Evolutionary conservation across 2,888 invertebrate genomes (phyloP).

Genomic region (Synanthedon tipuliformis): DNA sequence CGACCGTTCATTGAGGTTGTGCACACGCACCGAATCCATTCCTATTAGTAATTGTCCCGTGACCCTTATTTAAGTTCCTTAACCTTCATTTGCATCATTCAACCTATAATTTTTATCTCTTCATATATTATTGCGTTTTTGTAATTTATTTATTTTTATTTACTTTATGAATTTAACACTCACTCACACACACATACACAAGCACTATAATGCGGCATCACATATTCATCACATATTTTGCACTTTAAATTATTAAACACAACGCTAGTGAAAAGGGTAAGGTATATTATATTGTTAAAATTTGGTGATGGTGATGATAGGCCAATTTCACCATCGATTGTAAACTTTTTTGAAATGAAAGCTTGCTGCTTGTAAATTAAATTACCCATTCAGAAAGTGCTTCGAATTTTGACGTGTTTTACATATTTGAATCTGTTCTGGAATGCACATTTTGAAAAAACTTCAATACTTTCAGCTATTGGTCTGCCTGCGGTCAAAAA

Average conservation of each 20-base stretch:
- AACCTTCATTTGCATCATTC: conserved; percentile 13
- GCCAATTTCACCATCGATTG: too few species aligned
- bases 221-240: neutral
- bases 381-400: too few species aligned
- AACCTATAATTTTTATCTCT: neutral
- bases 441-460: too few species aligned
- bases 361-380: too few species aligned
- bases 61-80: conserved; percentile 30
- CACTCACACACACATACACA: neutral
- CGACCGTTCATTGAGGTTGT: neutral
- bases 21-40: conserved; percentile 1
- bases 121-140: neutral
- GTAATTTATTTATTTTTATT: neutral
- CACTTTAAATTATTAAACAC: neutral
- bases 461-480: too few species aligned
- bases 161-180: neutral
- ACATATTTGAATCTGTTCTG: too few species aligned
- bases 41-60: conserved; percentile 23
- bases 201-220: neutral
- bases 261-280: too few species aligned
- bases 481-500: too few species aligned
- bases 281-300: too few species aligned
- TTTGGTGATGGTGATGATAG: too few species aligned
- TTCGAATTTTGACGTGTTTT: too few species aligned
- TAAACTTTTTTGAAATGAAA: too few species aligned